These are phyloP conservation scores for Saccostrea glomerata DNA, from an alignment of 1,140 invertebrate genomes.

Conservation along the genomic window DNA sequence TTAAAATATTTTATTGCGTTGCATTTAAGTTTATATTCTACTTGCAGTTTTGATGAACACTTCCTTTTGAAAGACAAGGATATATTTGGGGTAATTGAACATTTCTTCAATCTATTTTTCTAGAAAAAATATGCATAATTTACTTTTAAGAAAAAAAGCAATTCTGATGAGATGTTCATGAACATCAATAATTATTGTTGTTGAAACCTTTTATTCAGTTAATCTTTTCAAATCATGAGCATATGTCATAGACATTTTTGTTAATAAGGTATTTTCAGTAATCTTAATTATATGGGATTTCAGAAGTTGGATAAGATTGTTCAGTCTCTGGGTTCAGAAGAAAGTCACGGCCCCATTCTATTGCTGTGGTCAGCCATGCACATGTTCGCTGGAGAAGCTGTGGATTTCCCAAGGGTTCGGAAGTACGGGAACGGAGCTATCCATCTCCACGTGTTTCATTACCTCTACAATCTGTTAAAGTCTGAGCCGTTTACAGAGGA, in stretches of 20 bases:
- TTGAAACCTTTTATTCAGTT: too few relatives aligned
- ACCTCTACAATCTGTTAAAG: slow-evolving; percentile 68
- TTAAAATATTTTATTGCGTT: neutral
- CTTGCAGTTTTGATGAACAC: slow-evolving; percentile 64
- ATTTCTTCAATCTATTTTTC: neutral
- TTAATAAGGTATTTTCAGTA: too few relatives aligned
- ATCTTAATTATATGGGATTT: neutral
- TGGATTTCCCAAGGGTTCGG: slow-evolving; percentile 53
- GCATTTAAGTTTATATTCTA: slow-evolving; percentile 39
- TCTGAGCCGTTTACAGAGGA: slow-evolving; percentile 70
- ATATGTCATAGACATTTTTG: too few relatives aligned
- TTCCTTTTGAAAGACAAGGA: slow-evolving; percentile 60
- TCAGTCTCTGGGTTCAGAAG: slow-evolving; percentile 64
- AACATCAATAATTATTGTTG: too few relatives aligned
- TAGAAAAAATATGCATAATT: too few relatives aligned
- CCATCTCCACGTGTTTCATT: slow-evolving; percentile 75
- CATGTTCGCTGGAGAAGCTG: slow-evolving; percentile 60
- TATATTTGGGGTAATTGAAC: slow-evolving; percentile 58
- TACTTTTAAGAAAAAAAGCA: too few relatives aligned
- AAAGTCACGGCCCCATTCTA: slow-evolving; percentile 76
- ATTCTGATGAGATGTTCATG: too few relatives aligned
- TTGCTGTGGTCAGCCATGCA: slow-evolving; percentile 76
- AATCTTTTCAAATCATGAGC: too few relatives aligned
- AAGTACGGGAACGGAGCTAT: slow-evolving; percentile 76
- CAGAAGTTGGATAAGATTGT: slow-evolving; percentile 73